Conservation (phyloP, 2,888 invertebrate genomes). For the Autographa pulchrina region DNA sequence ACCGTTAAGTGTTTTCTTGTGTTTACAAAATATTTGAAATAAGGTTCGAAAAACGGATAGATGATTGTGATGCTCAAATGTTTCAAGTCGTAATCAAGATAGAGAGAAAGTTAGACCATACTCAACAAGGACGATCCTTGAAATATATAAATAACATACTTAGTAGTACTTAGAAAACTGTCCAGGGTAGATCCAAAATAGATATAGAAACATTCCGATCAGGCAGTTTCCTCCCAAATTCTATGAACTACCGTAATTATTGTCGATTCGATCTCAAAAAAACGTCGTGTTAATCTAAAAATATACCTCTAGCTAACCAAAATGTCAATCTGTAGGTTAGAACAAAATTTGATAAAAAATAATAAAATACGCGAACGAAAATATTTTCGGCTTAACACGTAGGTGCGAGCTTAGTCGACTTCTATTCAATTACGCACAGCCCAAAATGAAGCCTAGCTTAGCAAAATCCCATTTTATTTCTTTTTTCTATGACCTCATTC, state of each 20-base stretch:
- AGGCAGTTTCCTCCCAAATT: neutral
- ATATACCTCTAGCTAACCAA: neutral
- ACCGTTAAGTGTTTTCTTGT: neutral
- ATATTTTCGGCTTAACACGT: conserved; percentile 29
- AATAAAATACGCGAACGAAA: conserved; percentile 30
- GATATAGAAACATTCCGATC: neutral
- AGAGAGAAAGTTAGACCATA: no score
- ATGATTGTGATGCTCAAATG: no score
- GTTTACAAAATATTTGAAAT: neutral
- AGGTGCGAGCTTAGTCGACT: conserved; percentile 22
- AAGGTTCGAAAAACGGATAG: neutral
- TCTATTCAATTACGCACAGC: conserved; percentile 33
- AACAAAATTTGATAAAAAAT: conserved; percentile 43
- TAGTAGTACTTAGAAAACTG: no score
- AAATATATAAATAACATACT: no score
- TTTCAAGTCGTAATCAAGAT: no score
- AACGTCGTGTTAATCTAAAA: neutral
- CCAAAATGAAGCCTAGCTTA: conserved; percentile 26
- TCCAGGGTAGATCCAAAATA: neutral
- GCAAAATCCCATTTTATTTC: conserved; percentile 27
- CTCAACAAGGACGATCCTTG: no score
- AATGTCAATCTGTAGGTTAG: neutral
- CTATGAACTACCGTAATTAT: neutral
- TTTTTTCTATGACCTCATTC: conserved; percentile 17
- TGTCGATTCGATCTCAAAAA: neutral